These are phyloP conservation scores for Thamnaconus septentrionalis DNA, from an alignment of 2,113 vertebrate genomes.

Conservation along the genomic window DNA sequence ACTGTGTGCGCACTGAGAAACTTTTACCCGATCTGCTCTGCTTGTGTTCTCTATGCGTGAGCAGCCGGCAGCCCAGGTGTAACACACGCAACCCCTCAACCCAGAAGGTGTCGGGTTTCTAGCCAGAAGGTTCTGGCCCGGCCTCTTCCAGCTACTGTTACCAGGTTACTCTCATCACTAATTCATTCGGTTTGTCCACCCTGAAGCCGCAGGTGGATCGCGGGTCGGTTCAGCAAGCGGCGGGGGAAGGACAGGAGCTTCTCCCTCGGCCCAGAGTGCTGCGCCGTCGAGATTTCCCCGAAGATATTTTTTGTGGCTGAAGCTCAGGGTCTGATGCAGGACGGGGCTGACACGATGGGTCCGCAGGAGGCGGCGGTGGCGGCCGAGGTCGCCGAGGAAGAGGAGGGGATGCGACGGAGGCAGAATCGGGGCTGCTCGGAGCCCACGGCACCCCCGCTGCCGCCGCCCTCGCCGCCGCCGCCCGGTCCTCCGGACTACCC, in stretches of 20 bases:
- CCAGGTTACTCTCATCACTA: slow-evolving; percentile 78
- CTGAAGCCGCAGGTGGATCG: slow-evolving; percentile 38
- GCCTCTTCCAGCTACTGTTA: slow-evolving; percentile 70
- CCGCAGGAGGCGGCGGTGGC: slow-evolving; percentile 75
- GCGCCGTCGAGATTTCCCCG: slow-evolving; percentile 67
- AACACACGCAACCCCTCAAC: slow-evolving; percentile 61
- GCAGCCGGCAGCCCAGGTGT: slow-evolving; percentile 62
- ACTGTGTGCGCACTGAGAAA: slow-evolving; percentile 25
- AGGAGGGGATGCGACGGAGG: slow-evolving; percentile 45
- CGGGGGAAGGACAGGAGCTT: slow-evolving; percentile 25
- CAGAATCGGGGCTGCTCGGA: slow-evolving; percentile 32
- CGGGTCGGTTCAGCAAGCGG: not conserved
- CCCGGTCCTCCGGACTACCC: slow-evolving; percentile 58
- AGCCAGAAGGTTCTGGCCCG: slow-evolving; percentile 52
- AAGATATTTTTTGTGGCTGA: slow-evolving; percentile 20
- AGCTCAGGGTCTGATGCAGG: slow-evolving; percentile 66
- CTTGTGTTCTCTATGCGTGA: slow-evolving; percentile 40
- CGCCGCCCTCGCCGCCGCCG: slow-evolving; percentile 56
- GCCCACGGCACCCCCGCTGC: slow-evolving; percentile 72
- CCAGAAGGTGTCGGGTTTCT: slow-evolving; percentile 69
- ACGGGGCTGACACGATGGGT: slow-evolving; percentile 70
- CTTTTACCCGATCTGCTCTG: slow-evolving; percentile 38
- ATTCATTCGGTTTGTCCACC: slow-evolving; percentile 72
- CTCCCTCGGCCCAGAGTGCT: slow-evolving; percentile 47
- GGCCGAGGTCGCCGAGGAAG: slow-evolving; percentile 57